Percentiles rank a stretch among this genome's conserved stretches.
Evolutionary conservation across 2,888 invertebrate genomes (phyloP).

Genomic region (Galeopsomyia nigrocyanea): DNA sequence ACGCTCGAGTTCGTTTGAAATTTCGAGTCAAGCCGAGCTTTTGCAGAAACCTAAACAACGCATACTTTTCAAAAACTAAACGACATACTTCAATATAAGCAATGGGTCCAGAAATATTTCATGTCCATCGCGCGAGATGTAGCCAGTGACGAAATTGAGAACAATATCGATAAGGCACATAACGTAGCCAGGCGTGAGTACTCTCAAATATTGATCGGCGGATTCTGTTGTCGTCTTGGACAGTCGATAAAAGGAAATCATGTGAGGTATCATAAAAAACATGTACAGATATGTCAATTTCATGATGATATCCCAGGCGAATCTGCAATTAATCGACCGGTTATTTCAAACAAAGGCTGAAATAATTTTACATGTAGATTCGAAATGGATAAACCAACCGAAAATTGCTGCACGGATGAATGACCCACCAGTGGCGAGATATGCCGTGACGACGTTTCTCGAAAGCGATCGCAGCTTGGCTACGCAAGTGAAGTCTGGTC

Average conservation of each 20-base stretch:
- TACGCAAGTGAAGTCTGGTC: conserved; percentile 59
- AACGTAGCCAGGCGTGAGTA: conserved; percentile 52
- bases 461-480: conserved; percentile 60
- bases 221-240: conserved; percentile 41
- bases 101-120: conserved; percentile 58
- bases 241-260: conserved; percentile 55
- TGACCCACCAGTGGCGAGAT: conserved; percentile 60
- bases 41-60: background rate
- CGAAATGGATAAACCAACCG: conserved; percentile 52
- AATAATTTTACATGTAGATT: no score
- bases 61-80: no score
- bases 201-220: conserved; percentile 33
- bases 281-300: conserved; percentile 55
- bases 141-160: conserved; percentile 64
- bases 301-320: conserved; percentile 61
- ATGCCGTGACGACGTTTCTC: conserved; percentile 63
- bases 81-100: conserved; percentile 53
- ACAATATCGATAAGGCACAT: conserved; percentile 59
- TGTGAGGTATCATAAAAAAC: conserved; percentile 57
- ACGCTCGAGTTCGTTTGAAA: no score
- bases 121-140: conserved; percentile 52
- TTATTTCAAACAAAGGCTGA: background rate
- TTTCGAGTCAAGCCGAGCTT: no score
- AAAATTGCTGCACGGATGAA: conserved; percentile 64
- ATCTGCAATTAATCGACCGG: conserved; percentile 49